phyloP scores from a whole-genome alignment of 2,888 invertebrate species.

The Trachelus iudaicus region DNA sequence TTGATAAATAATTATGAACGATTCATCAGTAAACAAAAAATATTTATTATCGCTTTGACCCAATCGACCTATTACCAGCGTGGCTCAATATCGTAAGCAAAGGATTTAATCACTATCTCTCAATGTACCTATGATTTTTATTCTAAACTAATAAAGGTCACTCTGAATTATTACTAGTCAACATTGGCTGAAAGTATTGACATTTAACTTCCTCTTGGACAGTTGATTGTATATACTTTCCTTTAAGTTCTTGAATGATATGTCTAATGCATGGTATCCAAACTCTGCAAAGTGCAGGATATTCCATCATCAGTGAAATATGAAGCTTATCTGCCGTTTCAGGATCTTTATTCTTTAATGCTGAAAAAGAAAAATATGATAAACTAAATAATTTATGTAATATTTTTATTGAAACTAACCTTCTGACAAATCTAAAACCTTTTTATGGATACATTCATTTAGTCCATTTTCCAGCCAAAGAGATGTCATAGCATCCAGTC shows the following conservation, averaged over 20 bases:
- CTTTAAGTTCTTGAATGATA: constrained; percentile 65
- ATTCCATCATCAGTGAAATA: constrained; percentile 71
- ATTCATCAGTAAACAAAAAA: no score
- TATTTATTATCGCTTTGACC: no score
- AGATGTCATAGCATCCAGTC: constrained; percentile 69
- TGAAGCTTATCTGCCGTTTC: constrained; percentile 71
- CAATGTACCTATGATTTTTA: not conserved
- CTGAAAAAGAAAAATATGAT: constrained; percentile 59
- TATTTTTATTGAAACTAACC: constrained; percentile 61
- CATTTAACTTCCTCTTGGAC: not conserved
- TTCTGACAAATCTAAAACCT: constrained; percentile 69
- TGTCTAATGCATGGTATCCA: constrained; percentile 76
- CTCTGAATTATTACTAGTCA: not conserved
- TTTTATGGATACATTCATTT: constrained; percentile 65
- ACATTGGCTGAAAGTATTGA: not conserved
- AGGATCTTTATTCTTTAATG: constrained; percentile 67
- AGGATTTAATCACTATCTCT: not conserved
- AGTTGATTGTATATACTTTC: constrained; percentile 20
- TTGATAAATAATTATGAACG: no score
- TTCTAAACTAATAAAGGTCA: not conserved
- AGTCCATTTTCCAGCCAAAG: constrained; percentile 72
- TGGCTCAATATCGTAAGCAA: no score
- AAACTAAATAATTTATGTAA: constrained; percentile 7
- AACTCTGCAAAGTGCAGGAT: constrained; percentile 69
- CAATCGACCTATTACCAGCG: no score